phyloP scores from a whole-genome alignment of 2,113 vertebrate species.

The Miniopterus natalensis region DNA sequence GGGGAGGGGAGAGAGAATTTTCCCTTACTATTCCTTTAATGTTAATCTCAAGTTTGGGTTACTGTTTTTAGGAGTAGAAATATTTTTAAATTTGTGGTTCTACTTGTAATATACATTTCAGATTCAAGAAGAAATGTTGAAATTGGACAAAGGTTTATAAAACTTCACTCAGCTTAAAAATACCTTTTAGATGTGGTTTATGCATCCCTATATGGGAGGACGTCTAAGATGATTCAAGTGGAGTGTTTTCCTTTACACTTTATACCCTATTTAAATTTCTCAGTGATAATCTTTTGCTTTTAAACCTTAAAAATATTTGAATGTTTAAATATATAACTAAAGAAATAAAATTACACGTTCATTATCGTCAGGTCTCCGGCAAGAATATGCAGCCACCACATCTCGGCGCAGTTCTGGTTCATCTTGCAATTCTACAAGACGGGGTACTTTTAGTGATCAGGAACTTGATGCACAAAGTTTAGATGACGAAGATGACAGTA shows the following conservation, averaged over 20 bases:
- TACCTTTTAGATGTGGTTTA: conserved; percentile 47
- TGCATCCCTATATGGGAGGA: background rate
- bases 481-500: conserved; percentile 96
- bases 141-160: conserved; percentile 33
- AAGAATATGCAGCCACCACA: conserved; percentile 96
- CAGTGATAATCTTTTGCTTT: conserved; percentile 32
- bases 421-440: conserved; percentile 96
- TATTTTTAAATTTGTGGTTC: conserved; percentile 40
- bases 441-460: conserved; percentile 97
- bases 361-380: conserved; percentile 93
- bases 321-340: conserved; percentile 47
- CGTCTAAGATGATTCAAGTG: conserved; percentile 1
- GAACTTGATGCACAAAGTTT: conserved; percentile 98
- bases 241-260: conserved; percentile 36
- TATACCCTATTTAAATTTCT: conserved; percentile 38
- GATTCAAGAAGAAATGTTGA: conserved; percentile 54
- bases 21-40: conserved; percentile 23
- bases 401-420: conserved; percentile 98
- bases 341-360: conserved; percentile 72
- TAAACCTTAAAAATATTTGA: conserved; percentile 57
- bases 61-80: background rate
- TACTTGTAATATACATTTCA: conserved; percentile 35
- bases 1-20: background rate
- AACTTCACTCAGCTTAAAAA: conserved; percentile 64
- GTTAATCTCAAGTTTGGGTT: conserved; percentile 40